These are phyloP conservation scores for Leptinotarsa texana DNA, from an alignment of 1,140 invertebrate species.

Conservation along the genomic window DNA sequence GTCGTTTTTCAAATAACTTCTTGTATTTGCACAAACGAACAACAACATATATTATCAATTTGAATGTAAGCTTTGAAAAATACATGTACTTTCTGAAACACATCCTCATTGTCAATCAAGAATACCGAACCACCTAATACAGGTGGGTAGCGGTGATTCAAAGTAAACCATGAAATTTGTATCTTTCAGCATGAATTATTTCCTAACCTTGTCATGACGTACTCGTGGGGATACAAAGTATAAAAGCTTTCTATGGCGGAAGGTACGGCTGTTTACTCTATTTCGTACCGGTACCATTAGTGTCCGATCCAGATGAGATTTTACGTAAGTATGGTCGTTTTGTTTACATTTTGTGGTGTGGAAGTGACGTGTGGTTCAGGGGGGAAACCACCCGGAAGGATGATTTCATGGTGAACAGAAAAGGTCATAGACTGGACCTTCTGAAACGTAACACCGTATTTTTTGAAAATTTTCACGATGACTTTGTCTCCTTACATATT, in stretches of 20 bases:
- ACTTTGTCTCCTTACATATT: no score
- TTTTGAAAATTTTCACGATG: background rate
- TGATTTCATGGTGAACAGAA: no score
- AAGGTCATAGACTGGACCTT: background rate
- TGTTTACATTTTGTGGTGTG: conserved; percentile 14
- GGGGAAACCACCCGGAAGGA: conserved; percentile 9
- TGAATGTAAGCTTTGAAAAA: no score
- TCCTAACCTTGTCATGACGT: conserved; percentile 33
- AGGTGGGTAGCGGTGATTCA: background rate
- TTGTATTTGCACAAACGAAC: no score
- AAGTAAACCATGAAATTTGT: background rate
- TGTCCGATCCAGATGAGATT: conserved; percentile 40
- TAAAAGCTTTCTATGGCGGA: conserved; percentile 45
- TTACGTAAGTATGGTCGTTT: conserved; percentile 45
- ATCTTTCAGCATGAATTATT: background rate
- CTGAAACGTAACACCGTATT: conserved; percentile 7
- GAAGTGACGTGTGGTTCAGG: conserved; percentile 17
- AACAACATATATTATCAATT: no score
- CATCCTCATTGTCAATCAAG: background rate
- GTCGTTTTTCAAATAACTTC: no score
- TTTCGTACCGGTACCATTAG: conserved; percentile 40
- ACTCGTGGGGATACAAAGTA: conserved; percentile 48
- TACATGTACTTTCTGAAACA: no score
- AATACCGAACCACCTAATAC: background rate
- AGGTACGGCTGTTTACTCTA: conserved; percentile 50